These are phyloP conservation scores for Ectropis crepuscularia DNA, from an alignment of 2,888 invertebrate species.

Conservation along the genomic window DNA sequence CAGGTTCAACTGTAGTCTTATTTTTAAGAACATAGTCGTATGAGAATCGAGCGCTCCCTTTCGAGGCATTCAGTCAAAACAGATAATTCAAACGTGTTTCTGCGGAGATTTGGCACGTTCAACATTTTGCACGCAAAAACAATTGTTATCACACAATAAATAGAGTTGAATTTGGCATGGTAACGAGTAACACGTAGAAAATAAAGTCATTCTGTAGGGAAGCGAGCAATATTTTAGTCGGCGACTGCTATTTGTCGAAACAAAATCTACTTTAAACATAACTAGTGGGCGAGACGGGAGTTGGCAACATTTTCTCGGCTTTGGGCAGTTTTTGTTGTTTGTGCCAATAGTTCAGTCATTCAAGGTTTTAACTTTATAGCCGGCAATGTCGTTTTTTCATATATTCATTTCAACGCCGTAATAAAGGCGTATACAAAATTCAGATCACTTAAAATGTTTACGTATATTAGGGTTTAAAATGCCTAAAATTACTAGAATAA, in stretches of 20 bases:
- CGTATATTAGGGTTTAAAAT: no score
- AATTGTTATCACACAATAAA: neutral
- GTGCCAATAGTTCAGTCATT: no score
- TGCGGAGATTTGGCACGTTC: neutral
- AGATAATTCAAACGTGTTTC: slow-evolving; percentile 17
- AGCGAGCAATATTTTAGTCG: slow-evolving; percentile 32
- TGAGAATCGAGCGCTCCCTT: neutral
- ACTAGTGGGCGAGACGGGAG: neutral
- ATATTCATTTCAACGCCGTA: no score
- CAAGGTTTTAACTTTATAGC: no score
- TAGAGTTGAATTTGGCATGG: slow-evolving; percentile 10
- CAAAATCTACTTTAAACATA: slow-evolving; percentile 3
- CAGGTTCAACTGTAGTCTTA: neutral
- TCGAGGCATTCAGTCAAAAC: slow-evolving; percentile 8
- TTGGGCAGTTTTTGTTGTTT: no score
- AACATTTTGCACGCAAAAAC: neutral
- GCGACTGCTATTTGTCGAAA: slow-evolving; percentile 32
- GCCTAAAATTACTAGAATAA: no score
- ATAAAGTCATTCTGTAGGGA: slow-evolving; percentile 35
- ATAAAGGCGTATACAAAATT: no score
- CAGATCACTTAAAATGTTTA: no score
- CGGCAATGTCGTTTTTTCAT: no score
- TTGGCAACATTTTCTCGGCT: no score
- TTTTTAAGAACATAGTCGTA: neutral
- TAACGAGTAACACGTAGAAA: slow-evolving; percentile 38